Evolutionary conservation across 1,140 invertebrate genomes (phyloP), one percentile per base, ranked within the genome.

Genomic region (Thalassaphorura encarpata): DNA sequence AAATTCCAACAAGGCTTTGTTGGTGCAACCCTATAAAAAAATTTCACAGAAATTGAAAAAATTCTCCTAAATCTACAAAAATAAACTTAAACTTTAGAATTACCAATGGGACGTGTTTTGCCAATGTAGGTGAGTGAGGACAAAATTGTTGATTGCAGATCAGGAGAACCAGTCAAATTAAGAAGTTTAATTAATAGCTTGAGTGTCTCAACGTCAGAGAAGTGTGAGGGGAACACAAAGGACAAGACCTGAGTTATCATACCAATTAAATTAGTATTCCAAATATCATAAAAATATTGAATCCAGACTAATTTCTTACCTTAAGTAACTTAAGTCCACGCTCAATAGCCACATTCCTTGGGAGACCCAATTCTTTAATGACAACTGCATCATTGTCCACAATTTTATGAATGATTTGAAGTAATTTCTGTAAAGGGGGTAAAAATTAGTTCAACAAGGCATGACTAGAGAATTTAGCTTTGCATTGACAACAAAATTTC

Each of bases 181-280:
- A n/a, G 70, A 61, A 96, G 78, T 33, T 81, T 75, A 46, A 92
- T 79, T 29, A 97, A 75, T 65, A 85, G 79, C 66, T 80, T 79
- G 60, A 93, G 75, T 36, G 94, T 84, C 66, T 90, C 86, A 57
- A 84, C 78, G 68, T 89, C 83, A 52, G 91, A 78, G 71, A 96
- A 97, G 73, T 94, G 89, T 2, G 85, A 82, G 1, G 92, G 89
- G 72, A 94, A 97, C 43, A 94, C 87, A 70, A 85, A 86, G 3
- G 91, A 88, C 33, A 97, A 73, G 69, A 84, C 83, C 80, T 78
- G 55, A 64, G 73, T 71, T 55, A 52, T n/a, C n/a, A n/a, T n/a
- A n/a, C n/a, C n/a, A n/a, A n/a, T n/a, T 31, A 63, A 47, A 31
- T 52, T 1, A 4, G 2, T n/a, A 13, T 18, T 28, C 43, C 31